phyloP scores from a whole-genome alignment of 2,797 vertebrate species.

The Petrocephalus schoutedeni region DNA sequence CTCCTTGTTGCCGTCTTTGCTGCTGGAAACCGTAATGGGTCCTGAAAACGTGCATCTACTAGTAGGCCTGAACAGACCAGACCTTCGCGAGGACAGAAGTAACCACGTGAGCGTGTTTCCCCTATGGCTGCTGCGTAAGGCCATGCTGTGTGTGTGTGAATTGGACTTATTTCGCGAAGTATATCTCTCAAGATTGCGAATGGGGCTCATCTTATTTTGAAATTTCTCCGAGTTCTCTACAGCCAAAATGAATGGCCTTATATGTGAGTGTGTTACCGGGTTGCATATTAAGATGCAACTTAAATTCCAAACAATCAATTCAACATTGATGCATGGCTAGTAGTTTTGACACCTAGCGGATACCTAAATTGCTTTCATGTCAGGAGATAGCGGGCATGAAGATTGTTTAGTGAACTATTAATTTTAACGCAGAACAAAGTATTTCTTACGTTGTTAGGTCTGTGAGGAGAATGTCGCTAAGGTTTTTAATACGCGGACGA shows the following conservation, averaged over 20 bases:
- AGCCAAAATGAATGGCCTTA: background rate
- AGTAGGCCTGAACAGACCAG: background rate
- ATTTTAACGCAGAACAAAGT: background rate
- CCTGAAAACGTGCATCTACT: background rate
- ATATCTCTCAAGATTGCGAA: background rate
- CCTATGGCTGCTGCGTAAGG: too few species aligned
- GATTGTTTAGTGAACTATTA: background rate
- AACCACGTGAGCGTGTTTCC: constrained; percentile 1
- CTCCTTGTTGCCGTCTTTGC: background rate
- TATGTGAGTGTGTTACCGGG: background rate
- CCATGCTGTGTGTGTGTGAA: background rate
- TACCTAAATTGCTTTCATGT: background rate
- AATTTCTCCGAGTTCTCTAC: too few species aligned
- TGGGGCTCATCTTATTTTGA: background rate
- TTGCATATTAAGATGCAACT: background rate
- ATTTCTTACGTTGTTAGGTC: background rate
- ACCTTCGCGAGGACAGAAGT: background rate
- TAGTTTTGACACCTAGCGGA: background rate
- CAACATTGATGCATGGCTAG: background rate
- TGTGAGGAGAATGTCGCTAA: constrained; percentile 12
- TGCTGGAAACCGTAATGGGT: background rate
- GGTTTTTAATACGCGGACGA: background rate
- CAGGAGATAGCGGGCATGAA: background rate
- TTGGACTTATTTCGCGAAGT: background rate
- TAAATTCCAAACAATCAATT: background rate